Percentiles rank a stretch among this genome's conserved stretches.
Conservation (phyloP, 2,113 vertebrate genomes). For the Chaenogobius annularis region DNA sequence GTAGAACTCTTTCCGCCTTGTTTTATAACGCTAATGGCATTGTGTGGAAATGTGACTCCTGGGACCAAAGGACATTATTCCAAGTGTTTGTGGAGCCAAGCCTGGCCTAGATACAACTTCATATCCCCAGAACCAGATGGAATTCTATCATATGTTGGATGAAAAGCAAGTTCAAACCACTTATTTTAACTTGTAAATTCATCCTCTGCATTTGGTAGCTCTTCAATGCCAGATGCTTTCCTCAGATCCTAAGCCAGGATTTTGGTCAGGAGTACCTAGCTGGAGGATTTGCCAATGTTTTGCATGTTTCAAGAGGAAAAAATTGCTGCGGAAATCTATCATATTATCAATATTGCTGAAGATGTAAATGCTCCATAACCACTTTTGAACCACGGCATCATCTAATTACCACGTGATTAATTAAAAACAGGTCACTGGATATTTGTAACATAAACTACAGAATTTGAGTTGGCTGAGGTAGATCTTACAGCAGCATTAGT, state of each 20-base stretch:
- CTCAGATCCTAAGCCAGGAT: not conserved
- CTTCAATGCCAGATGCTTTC: not conserved
- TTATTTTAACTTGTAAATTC: not conserved
- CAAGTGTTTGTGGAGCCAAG: slow-evolving; percentile 70
- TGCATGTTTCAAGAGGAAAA: not conserved
- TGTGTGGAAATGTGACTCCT: slow-evolving; percentile 58
- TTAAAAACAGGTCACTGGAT: not conserved
- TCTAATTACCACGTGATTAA: not conserved
- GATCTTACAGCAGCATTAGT: not conserved
- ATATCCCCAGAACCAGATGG: slow-evolving; percentile 66
- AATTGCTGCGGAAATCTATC: not conserved
- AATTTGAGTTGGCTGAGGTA: not conserved
- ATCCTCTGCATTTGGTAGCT: not conserved
- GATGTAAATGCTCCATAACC: not conserved
- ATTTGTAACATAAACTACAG: too few relatives aligned
- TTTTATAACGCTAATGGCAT: slow-evolving; percentile 53
- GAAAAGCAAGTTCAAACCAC: slow-evolving; percentile 32
- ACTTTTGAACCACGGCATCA: not conserved
- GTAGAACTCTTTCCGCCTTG: slow-evolving; percentile 5
- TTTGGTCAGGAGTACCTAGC: not conserved
- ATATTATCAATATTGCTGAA: not conserved
- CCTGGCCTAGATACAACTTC: slow-evolving; percentile 64
- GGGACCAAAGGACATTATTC: slow-evolving; percentile 74
- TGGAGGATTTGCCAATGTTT: not conserved
- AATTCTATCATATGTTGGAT: slow-evolving; percentile 70